phyloP scores from a whole-genome alignment of 2,888 invertebrate species.

The Drosophila lutescens region DNA sequence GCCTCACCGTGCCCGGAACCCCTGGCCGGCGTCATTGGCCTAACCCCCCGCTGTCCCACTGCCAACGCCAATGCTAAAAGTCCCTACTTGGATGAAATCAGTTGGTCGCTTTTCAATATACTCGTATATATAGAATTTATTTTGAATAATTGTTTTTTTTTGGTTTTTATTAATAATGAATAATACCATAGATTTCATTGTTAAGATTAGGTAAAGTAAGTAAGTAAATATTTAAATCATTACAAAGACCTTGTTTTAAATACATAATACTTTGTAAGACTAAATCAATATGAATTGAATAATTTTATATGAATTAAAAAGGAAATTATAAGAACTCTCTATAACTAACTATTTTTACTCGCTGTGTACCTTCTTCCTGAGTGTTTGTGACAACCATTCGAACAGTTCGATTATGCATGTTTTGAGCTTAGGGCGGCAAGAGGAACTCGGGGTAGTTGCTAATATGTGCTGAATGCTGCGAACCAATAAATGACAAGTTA shows the following conservation, averaged over 20 bases:
- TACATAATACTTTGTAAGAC: too few relatives aligned
- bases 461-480: slow-evolving; percentile 54
- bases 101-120: neutral
- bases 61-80: neutral
- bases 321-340: too few relatives aligned
- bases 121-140: neutral
- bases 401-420: slow-evolving; percentile 66
- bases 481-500: slow-evolving; percentile 73
- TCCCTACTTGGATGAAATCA: slow-evolving; percentile 7
- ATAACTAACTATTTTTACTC: neutral
- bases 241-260: too few relatives aligned
- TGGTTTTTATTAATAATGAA: too few relatives aligned
- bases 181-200: too few relatives aligned
- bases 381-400: slow-evolving; percentile 44
- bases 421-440: slow-evolving; percentile 1
- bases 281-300: too few relatives aligned
- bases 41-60: slow-evolving; percentile 1
- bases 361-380: neutral
- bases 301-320: too few relatives aligned
- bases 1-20: slow-evolving; percentile 16
- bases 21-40: slow-evolving; percentile 32
- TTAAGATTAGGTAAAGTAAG: too few relatives aligned
- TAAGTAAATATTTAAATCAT: too few relatives aligned
- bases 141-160: neutral
- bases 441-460: slow-evolving; percentile 26